Evolutionary conservation across 2,888 invertebrate genomes (phyloP).

Genomic region (Eristalinus sepulchralis): DNA sequence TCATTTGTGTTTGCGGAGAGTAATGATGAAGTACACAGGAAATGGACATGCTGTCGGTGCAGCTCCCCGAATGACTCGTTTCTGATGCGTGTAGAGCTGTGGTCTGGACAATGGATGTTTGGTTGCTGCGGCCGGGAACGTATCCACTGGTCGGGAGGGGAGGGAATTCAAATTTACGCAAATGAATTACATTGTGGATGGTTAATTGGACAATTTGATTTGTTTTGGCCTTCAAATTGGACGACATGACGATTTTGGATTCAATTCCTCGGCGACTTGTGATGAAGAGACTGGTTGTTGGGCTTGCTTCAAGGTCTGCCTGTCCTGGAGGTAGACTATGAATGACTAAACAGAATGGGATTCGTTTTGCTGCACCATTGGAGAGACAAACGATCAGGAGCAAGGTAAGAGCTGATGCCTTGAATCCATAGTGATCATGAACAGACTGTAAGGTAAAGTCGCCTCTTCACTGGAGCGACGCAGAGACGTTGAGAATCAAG

Average conservation of each 20-base stretch:
- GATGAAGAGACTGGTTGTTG: neutral
- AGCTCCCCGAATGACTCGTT: constrained; percentile 20
- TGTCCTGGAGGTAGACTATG: neutral
- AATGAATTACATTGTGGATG: constrained; percentile 57
- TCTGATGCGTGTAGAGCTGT: constrained; percentile 1
- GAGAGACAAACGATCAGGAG: too few relatives aligned
- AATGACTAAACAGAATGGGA: neutral
- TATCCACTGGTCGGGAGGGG: neutral
- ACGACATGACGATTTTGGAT: neutral
- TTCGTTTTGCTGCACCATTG: too few relatives aligned
- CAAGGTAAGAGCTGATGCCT: too few relatives aligned
- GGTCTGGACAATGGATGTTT: constrained; percentile 20
- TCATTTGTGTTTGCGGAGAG: constrained; percentile 62
- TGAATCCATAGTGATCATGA: too few relatives aligned
- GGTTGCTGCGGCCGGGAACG: constrained; percentile 41
- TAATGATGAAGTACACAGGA: constrained; percentile 71
- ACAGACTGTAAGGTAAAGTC: too few relatives aligned
- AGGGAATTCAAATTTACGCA: constrained; percentile 69
- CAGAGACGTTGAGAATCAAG: too few relatives aligned
- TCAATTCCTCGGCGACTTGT: neutral
- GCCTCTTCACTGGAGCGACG: too few relatives aligned
- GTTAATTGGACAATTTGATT: constrained; percentile 70
- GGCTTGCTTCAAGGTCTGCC: neutral
- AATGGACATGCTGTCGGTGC: constrained; percentile 51
- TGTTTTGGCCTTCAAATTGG: constrained; percentile 41